phyloP scores from a whole-genome alignment of 2,113 vertebrate species.

The Delphinapterus leucas region DNA sequence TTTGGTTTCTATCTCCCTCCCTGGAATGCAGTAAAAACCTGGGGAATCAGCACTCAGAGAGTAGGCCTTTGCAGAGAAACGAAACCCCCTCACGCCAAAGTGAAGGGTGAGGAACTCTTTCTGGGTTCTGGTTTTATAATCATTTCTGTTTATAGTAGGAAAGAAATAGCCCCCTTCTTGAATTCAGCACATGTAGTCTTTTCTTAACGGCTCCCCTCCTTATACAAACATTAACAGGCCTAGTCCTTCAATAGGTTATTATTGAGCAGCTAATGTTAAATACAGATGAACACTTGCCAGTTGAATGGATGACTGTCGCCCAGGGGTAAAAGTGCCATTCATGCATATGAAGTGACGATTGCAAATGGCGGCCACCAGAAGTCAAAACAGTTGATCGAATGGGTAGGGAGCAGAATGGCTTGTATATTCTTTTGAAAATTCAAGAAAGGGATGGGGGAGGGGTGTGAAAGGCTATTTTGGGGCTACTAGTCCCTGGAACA shows the following conservation, averaged over 20 bases:
- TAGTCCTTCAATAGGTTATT: conserved; percentile 73
- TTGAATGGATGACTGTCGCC: conserved; percentile 28
- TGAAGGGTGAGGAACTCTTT: conserved; percentile 71
- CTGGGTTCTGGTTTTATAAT: conserved; percentile 85
- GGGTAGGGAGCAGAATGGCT: background rate
- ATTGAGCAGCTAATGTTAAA: conserved; percentile 79
- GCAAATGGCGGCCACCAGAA: background rate
- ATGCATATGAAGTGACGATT: fast-evolving
- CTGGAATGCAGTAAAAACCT: conserved; percentile 80
- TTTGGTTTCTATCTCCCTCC: conserved; percentile 81
- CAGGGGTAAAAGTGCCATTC: background rate
- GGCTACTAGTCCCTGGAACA: background rate
- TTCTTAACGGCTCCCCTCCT: conserved; percentile 73
- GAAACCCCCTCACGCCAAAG: conserved; percentile 70
- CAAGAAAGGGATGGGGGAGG: background rate
- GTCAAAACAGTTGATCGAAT: background rate
- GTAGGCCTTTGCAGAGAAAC: conserved; percentile 59
- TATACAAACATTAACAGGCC: conserved; percentile 76
- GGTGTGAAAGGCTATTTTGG: background rate
- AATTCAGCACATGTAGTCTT: conserved; percentile 73
- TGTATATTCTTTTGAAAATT: background rate
- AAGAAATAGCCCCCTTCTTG: conserved; percentile 80
- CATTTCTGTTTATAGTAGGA: conserved; percentile 82
- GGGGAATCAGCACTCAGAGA: conserved; percentile 66
- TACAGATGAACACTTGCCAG: conserved; percentile 56